A percentile compares a stretch with the other conserved stretches of the same genome.
Conservation (phyloP, 2,888 invertebrate genomes). For the Blastobasis adustella region DNA sequence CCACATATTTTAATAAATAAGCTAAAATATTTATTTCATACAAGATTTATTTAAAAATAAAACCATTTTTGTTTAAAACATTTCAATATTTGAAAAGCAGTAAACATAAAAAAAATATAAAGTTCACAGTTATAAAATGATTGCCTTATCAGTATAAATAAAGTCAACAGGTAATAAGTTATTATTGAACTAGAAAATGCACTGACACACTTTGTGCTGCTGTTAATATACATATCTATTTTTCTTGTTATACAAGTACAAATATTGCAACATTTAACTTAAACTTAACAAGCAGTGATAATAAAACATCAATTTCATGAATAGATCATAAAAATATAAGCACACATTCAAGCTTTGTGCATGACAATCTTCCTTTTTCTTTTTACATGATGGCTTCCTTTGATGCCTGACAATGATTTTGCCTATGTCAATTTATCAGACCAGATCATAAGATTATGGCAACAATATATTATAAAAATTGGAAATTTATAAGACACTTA, state of each 20-base stretch:
- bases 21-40: not conserved
- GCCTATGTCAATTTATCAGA: slow-evolving; percentile 1
- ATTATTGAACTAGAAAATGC: too few relatives aligned
- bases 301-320: too few relatives aligned
- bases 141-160: too few relatives aligned
- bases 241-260: too few relatives aligned
- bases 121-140: not conserved
- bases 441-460: slow-evolving; percentile 24
- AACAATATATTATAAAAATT: slow-evolving; percentile 14
- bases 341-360: not conserved
- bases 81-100: not conserved
- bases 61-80: not conserved
- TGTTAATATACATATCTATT: too few relatives aligned
- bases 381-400: too few relatives aligned
- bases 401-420: too few relatives aligned
- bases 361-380: not conserved
- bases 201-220: too few relatives aligned
- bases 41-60: not conserved
- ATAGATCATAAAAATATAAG: too few relatives aligned
- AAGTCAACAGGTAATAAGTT: too few relatives aligned
- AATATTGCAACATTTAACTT: too few relatives aligned
- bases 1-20: slow-evolving; percentile 13
- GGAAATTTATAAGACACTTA: slow-evolving; percentile 24
- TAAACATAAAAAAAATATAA: not conserved
- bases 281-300: too few relatives aligned